Evolutionary conservation across 64 coral and sea anemone genomes (phyloP), one percentile per base, ranked within the genome.

Genomic region (Stylophora pistillata): DNA sequence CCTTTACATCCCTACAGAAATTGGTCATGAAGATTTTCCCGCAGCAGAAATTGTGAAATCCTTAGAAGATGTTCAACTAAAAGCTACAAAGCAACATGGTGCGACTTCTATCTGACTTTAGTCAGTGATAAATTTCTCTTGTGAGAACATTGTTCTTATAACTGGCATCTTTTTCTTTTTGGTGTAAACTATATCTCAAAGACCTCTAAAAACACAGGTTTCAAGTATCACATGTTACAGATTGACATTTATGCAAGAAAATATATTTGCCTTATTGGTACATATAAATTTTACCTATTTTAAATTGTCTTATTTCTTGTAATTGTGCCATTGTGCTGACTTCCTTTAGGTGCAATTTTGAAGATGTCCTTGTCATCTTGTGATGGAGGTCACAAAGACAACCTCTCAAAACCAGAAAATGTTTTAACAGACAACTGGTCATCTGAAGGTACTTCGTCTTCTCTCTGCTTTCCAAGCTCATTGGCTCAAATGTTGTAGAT

Each of bases 361-460:
- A 95, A 95, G 59, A 92, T 99, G 87, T 90, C 90, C 7, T 79
- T 99, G 25, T 78, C 81, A 1, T 87, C 90, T 26, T 95, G 97
- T 85, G 97, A 99, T 91, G 97, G 97, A 76, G 97, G 97, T 1
- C 78, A 83, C 74, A 95, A 95, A 76, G 93, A 99, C 21, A 95
- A 91, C 69, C 82, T 82, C 25, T 95, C 97, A 6, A 89, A 95
- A 78, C 89, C 97, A 84, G 91, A 95, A 32, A 99, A 99, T 84
- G 97, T 99, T 58, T 78, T 99, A 11, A 88, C 93, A 15, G 97
- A 99, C 58, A 99, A 99, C 74, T 99, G 97, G 97, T 90, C 93
- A 26, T 88, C 86, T 71, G 95, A 93, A 90, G 91, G 95, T 97
- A 57, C 1, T 18, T 25, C 5, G 9, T 25, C 10, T 68, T n/a